These are phyloP conservation scores for Drosophila carrolli DNA, from an alignment of 1,140 invertebrate genomes.

Conservation along the genomic window DNA sequence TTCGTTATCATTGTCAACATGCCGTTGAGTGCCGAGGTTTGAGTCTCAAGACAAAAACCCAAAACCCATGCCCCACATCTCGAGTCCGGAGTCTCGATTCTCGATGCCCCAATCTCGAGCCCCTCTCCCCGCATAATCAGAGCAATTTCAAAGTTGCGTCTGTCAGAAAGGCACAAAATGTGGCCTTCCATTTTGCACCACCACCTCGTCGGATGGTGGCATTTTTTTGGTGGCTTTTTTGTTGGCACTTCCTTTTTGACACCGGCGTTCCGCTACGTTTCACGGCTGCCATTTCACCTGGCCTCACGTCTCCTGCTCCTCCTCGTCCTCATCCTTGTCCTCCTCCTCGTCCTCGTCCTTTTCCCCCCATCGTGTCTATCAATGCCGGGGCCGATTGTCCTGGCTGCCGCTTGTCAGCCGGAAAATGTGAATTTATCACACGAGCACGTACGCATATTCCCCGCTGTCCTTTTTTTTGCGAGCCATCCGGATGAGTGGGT, in stretches of 20 bases:
- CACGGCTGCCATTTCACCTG: constrained; percentile 59
- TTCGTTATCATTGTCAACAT: constrained; percentile 83
- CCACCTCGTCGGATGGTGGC: constrained; percentile 3
- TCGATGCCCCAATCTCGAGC: constrained; percentile 1
- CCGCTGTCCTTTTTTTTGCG: constrained; percentile 38
- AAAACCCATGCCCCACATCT: background rate
- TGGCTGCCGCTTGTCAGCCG: constrained; percentile 58
- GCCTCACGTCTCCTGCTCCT: background rate
- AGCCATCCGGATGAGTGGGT: constrained; percentile 25
- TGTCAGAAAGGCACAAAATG: constrained; percentile 79
- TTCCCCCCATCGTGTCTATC: constrained; percentile 55
- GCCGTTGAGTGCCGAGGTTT: constrained; percentile 64
- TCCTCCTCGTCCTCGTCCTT: constrained; percentile 7
- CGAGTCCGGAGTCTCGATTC: background rate
- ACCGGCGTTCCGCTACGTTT: constrained; percentile 80
- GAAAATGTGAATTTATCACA: constrained; percentile 83
- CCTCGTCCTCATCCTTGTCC: constrained; percentile 4
- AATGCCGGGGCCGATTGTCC: constrained; percentile 67
- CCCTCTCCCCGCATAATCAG: constrained; percentile 65
- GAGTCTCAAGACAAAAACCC: constrained; percentile 20
- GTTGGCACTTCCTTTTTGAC: constrained; percentile 77
- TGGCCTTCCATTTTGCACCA: constrained; percentile 30
- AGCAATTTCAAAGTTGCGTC: constrained; percentile 79
- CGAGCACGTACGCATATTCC: constrained; percentile 80
- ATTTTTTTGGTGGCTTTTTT: constrained; percentile 32